Evolutionary conservation across 2,113 vertebrate genomes (phyloP).

Genomic region (Xyliphius kryptos): DNA sequence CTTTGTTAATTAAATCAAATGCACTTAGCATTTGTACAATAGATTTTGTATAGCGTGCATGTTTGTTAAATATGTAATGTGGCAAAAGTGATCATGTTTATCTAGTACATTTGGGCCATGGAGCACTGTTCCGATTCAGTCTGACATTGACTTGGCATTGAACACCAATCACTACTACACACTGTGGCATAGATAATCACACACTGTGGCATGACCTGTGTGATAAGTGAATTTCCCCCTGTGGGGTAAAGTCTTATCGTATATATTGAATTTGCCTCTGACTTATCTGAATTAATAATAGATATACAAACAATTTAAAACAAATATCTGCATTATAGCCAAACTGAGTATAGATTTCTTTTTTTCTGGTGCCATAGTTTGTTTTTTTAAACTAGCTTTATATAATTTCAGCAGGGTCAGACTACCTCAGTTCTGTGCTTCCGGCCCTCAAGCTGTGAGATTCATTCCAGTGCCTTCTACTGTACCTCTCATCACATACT

Average conservation of each 20-base stretch:
- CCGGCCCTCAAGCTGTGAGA: constrained; percentile 43
- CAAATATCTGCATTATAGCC: not conserved
- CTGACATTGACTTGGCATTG: constrained; percentile 21
- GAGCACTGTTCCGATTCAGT: constrained; percentile 35
- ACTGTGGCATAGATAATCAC: not conserved
- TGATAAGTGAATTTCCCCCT: not conserved
- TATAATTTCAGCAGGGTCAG: constrained; percentile 21
- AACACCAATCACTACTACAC: not conserved
- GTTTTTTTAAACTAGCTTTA: constrained; percentile 1
- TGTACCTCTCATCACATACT: constrained; percentile 38
- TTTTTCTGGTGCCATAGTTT: not conserved
- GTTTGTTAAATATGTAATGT: constrained; percentile 33
- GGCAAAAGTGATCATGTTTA: constrained; percentile 42
- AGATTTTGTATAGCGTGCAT: constrained; percentile 45
- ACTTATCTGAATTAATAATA: too few relatives aligned
- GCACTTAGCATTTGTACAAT: constrained; percentile 43
- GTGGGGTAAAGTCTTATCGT: too few relatives aligned
- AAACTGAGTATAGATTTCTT: not conserved
- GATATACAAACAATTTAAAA: too few relatives aligned
- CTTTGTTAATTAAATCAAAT: constrained; percentile 46
- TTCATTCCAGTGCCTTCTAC: constrained; percentile 52
- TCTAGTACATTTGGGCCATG: constrained; percentile 36
- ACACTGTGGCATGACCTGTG: not conserved
- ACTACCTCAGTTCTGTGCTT: constrained; percentile 28
- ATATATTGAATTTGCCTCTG: too few relatives aligned